Evolutionary conservation across 2,888 invertebrate genomes (phyloP).

Genomic region (Spicauda simplicius): DNA sequence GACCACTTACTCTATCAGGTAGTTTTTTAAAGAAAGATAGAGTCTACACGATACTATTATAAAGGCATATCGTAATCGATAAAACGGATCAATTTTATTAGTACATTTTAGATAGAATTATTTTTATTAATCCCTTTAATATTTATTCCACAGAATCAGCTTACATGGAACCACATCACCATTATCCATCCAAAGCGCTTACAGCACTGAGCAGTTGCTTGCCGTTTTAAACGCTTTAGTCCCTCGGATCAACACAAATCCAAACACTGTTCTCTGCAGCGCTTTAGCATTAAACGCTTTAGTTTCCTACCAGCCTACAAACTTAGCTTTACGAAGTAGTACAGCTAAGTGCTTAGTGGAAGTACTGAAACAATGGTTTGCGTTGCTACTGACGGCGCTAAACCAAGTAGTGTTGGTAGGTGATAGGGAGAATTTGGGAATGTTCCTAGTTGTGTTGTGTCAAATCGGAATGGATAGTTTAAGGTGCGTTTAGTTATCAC

Average conservation of each 20-base stretch:
- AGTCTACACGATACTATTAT: too few relatives aligned
- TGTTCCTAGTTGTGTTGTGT: conserved; percentile 65
- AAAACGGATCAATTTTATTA: too few relatives aligned
- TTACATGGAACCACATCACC: conserved; percentile 60
- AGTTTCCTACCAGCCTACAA: conserved; percentile 68
- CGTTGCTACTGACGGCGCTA: conserved; percentile 57
- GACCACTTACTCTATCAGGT: too few relatives aligned
- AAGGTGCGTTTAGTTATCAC: conserved; percentile 52
- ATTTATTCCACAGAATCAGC: conserved; percentile 56
- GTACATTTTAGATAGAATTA: too few relatives aligned
- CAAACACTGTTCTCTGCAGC: conserved; percentile 61
- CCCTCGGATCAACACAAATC: conserved; percentile 55
- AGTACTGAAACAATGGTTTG: conserved; percentile 66
- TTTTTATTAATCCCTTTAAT: too few relatives aligned
- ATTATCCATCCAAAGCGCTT: conserved; percentile 73
- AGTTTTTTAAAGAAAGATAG: too few relatives aligned
- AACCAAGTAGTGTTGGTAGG: conserved; percentile 65
- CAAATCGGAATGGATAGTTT: conserved; percentile 64
- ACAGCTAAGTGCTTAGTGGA: conserved; percentile 58
- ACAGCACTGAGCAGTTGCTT: conserved; percentile 70
- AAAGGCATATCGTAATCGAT: too few relatives aligned
- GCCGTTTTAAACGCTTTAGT: conserved; percentile 63
- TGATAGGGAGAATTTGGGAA: conserved; percentile 54
- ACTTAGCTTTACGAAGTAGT: conserved; percentile 53
- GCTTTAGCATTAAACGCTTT: conserved; percentile 70